Evolutionary conservation across 2,113 vertebrate genomes (phyloP).

Genomic region (Varanus salvator): DNA sequence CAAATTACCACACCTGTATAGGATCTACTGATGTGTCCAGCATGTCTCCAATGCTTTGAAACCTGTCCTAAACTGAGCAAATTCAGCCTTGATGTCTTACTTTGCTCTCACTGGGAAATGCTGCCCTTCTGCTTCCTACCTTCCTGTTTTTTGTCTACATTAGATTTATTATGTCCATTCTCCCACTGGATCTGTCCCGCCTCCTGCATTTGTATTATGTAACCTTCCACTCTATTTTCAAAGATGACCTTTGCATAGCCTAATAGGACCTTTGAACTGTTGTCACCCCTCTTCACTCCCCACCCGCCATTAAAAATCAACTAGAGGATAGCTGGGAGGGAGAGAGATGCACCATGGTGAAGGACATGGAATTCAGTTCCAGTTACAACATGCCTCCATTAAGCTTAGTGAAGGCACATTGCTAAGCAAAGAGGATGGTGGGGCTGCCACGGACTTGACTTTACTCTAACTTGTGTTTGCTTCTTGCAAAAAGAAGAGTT

Average conservation of each 20-base stretch:
- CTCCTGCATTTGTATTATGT: slow-evolving; percentile 26
- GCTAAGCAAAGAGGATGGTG: neutral
- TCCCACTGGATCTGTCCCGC: neutral
- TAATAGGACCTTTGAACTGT: neutral
- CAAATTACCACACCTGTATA: neutral
- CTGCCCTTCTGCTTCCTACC: neutral
- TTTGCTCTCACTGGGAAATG: neutral
- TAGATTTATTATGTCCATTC: neutral
- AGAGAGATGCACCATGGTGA: neutral
- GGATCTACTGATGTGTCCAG: neutral
- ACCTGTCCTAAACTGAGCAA: neutral
- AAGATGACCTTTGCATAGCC: slow-evolving; percentile 17
- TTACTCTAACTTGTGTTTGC: neutral
- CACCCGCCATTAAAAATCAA: slow-evolving; percentile 17
- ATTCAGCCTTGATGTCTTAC: slow-evolving; percentile 25
- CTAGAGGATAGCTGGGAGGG: neutral
- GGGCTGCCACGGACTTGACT: neutral
- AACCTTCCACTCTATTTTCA: slow-evolving; percentile 19
- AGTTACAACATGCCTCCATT: slow-evolving; percentile 5
- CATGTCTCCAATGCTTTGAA: neutral
- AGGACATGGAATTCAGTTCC: neutral
- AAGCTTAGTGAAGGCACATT: slow-evolving; percentile 10
- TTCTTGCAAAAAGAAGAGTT: neutral
- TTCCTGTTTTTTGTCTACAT: neutral
- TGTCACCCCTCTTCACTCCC: slow-evolving; percentile 8